Evolutionary conservation across 2,113 vertebrate species (phyloP), one percentile per base, ranked within the genome.

Genomic region (Microcebus jonahi): DNA sequence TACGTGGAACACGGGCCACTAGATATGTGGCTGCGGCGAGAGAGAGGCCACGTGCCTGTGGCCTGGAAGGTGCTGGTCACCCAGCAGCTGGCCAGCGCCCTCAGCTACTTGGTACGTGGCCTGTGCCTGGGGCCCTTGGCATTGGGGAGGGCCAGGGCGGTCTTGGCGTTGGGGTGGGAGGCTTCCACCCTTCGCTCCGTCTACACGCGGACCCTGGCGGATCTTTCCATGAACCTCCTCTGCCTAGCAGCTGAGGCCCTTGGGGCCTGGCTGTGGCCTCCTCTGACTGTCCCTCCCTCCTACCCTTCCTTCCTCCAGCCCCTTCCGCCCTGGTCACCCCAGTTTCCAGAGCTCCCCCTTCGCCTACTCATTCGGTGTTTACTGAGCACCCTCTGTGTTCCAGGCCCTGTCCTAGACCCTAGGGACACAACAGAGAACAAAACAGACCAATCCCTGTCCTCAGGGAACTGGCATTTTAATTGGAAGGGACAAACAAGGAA

Each of bases 1-100:
- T 99, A 98, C 0, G 98, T 99, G 88, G 99, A 99, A 53, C 99
- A 99, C 0, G 99, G 99, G 1, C 99, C 99, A 0, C 76, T 99
- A 97, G 99, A 99, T 0, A 98, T 99, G 85, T 99, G 99, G 96
- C 98, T 99, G 29, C 98, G 99, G 31, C 99, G 98, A 59, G 98
- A 99, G 97, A 99, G 98, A 31, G 98, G 98, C 5, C 94, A 20
- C 0, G 96, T 99, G 94, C 97, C 98, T 0, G 98, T 99, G 91
- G 98, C 98, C 87, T 99, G 99, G 99, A 99, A 99, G 95, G 98
- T 99, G 91, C 98, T 98, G 0, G 99, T 99, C 57, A 99, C 99
- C 36, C 99, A 99, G 73, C 99, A 99, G 97, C 98, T 99, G 95
- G 99, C 99, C 50, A 99, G 99, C 2, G 99, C 99, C 79, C 98